Evolutionary conservation across 2,888 invertebrate species (phyloP).

Genomic region (Andrena trimmerana): DNA sequence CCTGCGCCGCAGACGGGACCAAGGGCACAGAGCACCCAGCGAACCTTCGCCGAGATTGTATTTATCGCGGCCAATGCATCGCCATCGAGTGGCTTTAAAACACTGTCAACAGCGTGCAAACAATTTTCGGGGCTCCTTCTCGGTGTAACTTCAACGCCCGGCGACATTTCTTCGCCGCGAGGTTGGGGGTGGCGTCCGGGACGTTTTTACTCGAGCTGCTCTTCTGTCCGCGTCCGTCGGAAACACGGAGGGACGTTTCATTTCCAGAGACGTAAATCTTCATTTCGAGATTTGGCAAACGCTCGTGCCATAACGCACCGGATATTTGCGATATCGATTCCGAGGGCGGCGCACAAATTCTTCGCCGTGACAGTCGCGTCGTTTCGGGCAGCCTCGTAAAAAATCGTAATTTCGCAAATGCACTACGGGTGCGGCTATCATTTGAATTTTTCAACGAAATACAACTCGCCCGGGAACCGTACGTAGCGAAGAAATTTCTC

Average conservation of each 20-base stretch:
- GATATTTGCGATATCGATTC: neutral
- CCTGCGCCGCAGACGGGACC: neutral
- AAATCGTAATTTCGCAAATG: neutral
- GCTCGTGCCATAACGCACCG: neutral
- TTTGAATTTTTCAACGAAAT: neutral
- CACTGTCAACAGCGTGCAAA: neutral
- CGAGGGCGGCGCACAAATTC: neutral
- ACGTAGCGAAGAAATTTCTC: too few relatives aligned
- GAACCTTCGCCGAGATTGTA: neutral
- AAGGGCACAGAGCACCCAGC: neutral
- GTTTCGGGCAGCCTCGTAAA: neutral
- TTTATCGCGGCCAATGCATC: neutral
- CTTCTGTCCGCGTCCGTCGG: too few relatives aligned
- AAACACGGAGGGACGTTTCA: neutral
- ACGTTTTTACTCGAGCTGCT: too few relatives aligned
- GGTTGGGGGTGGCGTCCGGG: too few relatives aligned
- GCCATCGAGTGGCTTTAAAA: neutral
- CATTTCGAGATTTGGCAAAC: slow-evolving; percentile 1
- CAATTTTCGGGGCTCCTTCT: too few relatives aligned
- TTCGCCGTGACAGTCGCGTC: neutral
- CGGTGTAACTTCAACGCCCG: too few relatives aligned
- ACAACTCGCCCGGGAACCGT: neutral
- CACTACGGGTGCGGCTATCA: neutral
- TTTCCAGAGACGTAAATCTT: neutral
- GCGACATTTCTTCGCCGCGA: too few relatives aligned